A percentile compares a stretch with the other conserved stretches of the same genome.
phyloP scores from a whole-genome alignment of 2,888 invertebrate genomes.

The Podabrus alpinus region DNA sequence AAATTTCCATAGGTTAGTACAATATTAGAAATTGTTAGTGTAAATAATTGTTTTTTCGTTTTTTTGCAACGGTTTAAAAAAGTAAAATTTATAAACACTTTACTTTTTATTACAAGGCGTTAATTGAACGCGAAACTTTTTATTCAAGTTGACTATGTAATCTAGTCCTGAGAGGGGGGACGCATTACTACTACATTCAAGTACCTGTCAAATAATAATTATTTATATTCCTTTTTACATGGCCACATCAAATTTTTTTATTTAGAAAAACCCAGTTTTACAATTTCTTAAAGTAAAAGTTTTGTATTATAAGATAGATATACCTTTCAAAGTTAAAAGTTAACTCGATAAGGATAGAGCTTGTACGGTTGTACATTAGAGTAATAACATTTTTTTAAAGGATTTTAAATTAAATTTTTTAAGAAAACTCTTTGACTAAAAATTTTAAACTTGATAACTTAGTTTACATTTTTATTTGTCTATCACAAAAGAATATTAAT shows the following conservation, averaged over 20 bases:
- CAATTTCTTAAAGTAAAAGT: background rate
- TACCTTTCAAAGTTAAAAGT: background rate
- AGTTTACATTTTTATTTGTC: background rate
- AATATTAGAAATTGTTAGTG: background rate
- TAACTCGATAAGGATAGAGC: background rate
- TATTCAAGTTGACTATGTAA: background rate
- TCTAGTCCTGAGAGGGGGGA: background rate
- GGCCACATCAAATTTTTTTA: background rate
- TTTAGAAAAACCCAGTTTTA: background rate
- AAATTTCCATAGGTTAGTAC: constrained; percentile 6
- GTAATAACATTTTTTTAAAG: background rate
- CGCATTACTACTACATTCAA: background rate
- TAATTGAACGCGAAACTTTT: background rate
- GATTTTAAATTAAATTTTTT: background rate
- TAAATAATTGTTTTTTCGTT: constrained; percentile 14
- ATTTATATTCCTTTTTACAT: background rate
- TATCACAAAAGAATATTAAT: too few relatives aligned
- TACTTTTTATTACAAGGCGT: background rate
- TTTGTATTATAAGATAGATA: background rate
- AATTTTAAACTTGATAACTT: background rate
- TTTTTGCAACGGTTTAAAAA: background rate
- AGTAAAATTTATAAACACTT: background rate
- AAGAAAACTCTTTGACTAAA: too few relatives aligned
- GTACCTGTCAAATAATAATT: background rate
- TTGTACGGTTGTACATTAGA: background rate